phyloP scores from a whole-genome alignment of 2,888 invertebrate species.

The Dolichomitus sp. region DNA sequence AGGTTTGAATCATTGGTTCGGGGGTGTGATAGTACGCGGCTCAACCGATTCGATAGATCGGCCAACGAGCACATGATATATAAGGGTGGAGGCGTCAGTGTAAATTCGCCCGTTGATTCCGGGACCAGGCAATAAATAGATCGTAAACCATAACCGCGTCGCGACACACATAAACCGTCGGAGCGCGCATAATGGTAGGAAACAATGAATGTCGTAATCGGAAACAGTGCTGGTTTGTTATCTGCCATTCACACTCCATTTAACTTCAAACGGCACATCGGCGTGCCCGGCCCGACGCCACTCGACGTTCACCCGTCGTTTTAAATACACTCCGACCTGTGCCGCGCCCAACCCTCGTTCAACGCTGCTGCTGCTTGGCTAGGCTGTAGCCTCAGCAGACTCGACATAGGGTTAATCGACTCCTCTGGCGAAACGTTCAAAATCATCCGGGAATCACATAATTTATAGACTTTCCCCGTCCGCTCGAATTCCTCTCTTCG shows the following conservation, averaged over 20 bases:
- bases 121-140: conserved; percentile 75
- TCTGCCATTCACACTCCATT: conserved; percentile 86
- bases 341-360: conserved; percentile 50
- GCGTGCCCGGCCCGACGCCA: conserved; percentile 72
- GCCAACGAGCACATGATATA: conserved; percentile 62
- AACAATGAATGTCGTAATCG: conserved; percentile 86
- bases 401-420: conserved; percentile 82
- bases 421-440: conserved; percentile 74
- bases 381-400: conserved; percentile 62
- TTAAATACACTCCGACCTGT: conserved; percentile 84
- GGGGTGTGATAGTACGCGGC: conserved; percentile 14
- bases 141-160: conserved; percentile 83
- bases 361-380: conserved; percentile 46
- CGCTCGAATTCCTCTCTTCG: conserved; percentile 7
- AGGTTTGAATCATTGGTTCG: conserved; percentile 43
- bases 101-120: conserved; percentile 73
- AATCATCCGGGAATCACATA: conserved; percentile 78
- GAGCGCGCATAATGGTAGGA: conserved; percentile 86
- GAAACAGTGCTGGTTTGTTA: conserved; percentile 86
- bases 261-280: conserved; percentile 86
- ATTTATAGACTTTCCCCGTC: conserved; percentile 74
- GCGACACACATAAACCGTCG: conserved; percentile 84
- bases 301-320: conserved; percentile 73
- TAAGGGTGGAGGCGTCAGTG: conserved; percentile 68
- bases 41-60: conserved; percentile 24